phyloP scores from a whole-genome alignment of 2,888 invertebrate species.

The Ellobium chinense region DNA sequence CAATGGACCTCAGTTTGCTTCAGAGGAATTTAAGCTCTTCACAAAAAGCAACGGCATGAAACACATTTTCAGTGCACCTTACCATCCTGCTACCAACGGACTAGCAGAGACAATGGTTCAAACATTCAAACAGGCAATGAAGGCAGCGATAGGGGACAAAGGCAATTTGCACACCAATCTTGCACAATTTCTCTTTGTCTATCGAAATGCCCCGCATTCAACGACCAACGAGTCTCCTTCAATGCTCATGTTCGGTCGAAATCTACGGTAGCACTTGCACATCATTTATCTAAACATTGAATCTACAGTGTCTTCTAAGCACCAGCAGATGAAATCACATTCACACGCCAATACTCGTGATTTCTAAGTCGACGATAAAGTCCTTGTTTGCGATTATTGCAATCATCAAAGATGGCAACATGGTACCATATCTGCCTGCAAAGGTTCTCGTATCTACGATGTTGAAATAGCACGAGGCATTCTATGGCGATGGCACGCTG shows the following conservation, averaged over 20 bases:
- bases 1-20: slow-evolving; percentile 43
- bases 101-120: neutral
- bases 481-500: neutral
- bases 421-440: neutral
- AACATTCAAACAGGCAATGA: slow-evolving; percentile 6
- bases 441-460: neutral
- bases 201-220: neutral
- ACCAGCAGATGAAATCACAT: neutral
- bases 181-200: neutral
- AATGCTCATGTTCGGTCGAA: neutral
- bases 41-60: slow-evolving; percentile 47
- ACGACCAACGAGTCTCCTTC: neutral
- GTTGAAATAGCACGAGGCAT: neutral
- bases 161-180: neutral
- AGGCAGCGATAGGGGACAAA: neutral
- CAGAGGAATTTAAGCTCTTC: slow-evolving; percentile 49
- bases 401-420: neutral
- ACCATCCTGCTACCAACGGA: neutral
- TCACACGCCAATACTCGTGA: neutral
- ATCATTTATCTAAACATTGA: neutral
- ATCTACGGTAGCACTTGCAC: neutral
- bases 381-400: neutral
- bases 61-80: slow-evolving; percentile 29
- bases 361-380: neutral
- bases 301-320: neutral